Base-by-base conservation (phyloP, 2,797 vertebrate species). In the Pyrocephalus nanus region DNA sequence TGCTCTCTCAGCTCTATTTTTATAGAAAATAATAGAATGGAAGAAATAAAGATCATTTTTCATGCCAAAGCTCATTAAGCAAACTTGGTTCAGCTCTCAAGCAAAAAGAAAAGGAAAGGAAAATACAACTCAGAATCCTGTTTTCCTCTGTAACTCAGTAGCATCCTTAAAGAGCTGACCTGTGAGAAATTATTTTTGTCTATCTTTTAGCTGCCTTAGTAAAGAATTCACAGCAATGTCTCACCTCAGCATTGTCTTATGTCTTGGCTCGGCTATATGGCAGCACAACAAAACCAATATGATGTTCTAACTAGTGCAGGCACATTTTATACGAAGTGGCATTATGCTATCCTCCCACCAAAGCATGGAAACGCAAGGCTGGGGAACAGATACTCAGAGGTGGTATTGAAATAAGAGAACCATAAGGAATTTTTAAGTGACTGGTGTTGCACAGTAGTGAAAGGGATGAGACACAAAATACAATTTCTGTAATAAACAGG, bases 21-120 rank as follows among this genome's bases (percentile, higher is more conserved):
- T 94, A 38, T 66, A 81, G 54, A 66, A 79, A 79, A 67, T 62
- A 94, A 51, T 89, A 86, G 60, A 85, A 96, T 81, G 48, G 54
- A 95, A 85, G 57, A 89, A 95, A 77, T 20, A 91, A 71, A 87
- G 65, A 80, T 67, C 6, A 86, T 96, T 95, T 95, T 95, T 95
- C 89, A 92, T 93, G 92, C 88, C 84, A 71, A 95, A 86, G 48
- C 76, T 95, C 83, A 94, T 95, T 97, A 96, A 91, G 82, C 34
- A 91, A 87, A 95, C 92, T 92, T 92, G 65, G 51, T 94, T 92
- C 67, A 67, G 69, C 50, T 93, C 48, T 77, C 34, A 60, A 72
- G 55, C 70, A 72, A 89, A 89, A 36, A 72, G 45, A 51, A 85
- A 91, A 73, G 34, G 9, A 15, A 92, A 80, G 34, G 2, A 55